Conservation (phyloP, 2,797 vertebrate genomes). For the Acrossocheilus fasciatus region DNA sequence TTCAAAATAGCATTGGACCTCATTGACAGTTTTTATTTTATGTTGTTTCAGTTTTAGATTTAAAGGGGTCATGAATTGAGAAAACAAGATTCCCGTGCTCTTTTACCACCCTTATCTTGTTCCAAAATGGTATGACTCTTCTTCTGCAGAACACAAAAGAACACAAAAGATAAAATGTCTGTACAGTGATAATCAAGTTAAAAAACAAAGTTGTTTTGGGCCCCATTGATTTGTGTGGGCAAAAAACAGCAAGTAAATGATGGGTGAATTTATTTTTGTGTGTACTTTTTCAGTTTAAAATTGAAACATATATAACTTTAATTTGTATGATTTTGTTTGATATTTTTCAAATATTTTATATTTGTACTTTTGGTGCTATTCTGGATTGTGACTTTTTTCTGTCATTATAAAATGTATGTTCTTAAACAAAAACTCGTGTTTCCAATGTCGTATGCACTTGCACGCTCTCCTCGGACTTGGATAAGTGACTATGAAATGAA, state of each 20-base stretch:
- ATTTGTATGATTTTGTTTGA: background rate
- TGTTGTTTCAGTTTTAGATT: background rate
- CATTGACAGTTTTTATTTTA: background rate
- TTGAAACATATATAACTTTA: background rate
- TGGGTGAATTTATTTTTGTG: background rate
- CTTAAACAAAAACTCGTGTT: background rate
- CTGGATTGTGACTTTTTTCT: background rate
- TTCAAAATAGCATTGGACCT: background rate
- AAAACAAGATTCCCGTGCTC: background rate
- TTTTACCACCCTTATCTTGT: background rate
- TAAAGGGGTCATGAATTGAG: background rate
- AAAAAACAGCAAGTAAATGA: background rate
- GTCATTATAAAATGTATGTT: background rate
- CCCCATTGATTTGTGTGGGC: background rate
- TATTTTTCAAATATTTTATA: background rate
- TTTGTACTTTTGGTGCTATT: background rate
- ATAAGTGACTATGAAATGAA: constrained; percentile 28
- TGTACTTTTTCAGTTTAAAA: background rate
- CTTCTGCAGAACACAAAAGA: no score
- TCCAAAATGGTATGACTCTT: no score
- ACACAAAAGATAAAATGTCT: no score
- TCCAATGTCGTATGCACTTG: background rate
- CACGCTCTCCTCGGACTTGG: background rate
- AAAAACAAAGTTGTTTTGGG: background rate
- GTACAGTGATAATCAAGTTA: no score